Evolutionary conservation across 2,888 invertebrate species (phyloP).

Genomic region (Calameuta filiformis): DNA sequence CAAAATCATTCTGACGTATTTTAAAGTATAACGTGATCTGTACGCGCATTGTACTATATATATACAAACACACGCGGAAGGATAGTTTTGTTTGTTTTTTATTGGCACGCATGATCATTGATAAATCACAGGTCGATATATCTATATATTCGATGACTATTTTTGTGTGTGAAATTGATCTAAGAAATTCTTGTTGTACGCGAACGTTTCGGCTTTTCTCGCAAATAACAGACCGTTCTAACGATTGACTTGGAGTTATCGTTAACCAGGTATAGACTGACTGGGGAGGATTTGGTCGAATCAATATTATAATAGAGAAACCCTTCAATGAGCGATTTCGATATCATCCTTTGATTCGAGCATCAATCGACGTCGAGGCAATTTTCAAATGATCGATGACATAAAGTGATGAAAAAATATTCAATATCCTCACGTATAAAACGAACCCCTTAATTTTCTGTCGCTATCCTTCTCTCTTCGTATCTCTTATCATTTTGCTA

Average conservation of each 20-base stretch:
- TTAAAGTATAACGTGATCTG: not conserved
- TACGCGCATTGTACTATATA: too few relatives aligned
- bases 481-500: too few relatives aligned
- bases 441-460: not conserved
- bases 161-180: too few relatives aligned
- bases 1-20: not conserved
- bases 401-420: not conserved
- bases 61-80: too few relatives aligned
- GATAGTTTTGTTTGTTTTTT: too few relatives aligned
- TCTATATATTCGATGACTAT: too few relatives aligned
- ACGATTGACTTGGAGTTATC: not conserved
- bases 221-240: not conserved
- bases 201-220: not conserved
- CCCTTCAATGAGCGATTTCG: not conserved
- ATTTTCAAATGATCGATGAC: not conserved
- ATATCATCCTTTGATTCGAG: not conserved
- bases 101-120: too few relatives aligned
- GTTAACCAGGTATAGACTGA: not conserved
- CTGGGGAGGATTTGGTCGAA: not conserved
- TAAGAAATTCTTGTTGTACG: not conserved
- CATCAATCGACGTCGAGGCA: not conserved
- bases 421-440: not conserved
- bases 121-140: too few relatives aligned
- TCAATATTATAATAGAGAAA: not conserved
- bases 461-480: not conserved